A percentile compares a stretch with the other conserved stretches of the same genome.
These are phyloP conservation scores for Bettongia penicillata DNA, from an alignment of 2,113 vertebrate species.

Conservation along the genomic window DNA sequence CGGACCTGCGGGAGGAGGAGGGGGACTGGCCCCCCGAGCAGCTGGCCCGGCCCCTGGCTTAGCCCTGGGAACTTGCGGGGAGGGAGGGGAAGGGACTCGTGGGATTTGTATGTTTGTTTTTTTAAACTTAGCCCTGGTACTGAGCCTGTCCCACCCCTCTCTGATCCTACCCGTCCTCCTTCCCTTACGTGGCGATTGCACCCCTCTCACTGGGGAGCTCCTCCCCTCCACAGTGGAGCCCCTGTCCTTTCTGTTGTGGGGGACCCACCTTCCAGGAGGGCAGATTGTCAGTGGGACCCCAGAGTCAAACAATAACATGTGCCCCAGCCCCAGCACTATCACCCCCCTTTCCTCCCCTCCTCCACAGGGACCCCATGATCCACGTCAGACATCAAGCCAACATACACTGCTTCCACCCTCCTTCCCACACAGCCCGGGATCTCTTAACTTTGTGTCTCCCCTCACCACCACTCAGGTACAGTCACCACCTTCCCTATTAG, in stretches of 20 bases:
- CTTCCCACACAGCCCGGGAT: not conserved
- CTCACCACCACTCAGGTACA: not conserved
- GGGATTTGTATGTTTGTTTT: slow-evolving; percentile 72
- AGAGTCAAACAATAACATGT: not conserved
- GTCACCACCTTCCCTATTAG: not conserved
- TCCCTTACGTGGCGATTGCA: not conserved
- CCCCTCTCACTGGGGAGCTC: slow-evolving; percentile 23
- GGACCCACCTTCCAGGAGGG: not conserved
- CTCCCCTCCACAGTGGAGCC: slow-evolving; percentile 43
- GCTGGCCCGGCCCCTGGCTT: slow-evolving; percentile 8
- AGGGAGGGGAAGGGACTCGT: slow-evolving; percentile 45
- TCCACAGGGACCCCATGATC: not conserved
- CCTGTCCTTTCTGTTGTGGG: slow-evolving; percentile 25
- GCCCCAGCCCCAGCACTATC: not conserved
- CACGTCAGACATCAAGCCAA: slow-evolving; percentile 22
- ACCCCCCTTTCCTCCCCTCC: not conserved
- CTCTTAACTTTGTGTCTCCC: not conserved
- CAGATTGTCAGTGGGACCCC: not conserved
- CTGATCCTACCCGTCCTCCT: not conserved
- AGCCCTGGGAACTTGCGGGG: slow-evolving; percentile 50
- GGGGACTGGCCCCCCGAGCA: not conserved
- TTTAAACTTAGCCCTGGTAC: slow-evolving; percentile 60
- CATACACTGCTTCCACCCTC: slow-evolving; percentile 13
- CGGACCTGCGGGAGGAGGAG: not conserved
- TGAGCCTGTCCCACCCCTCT: not conserved